Evolutionary conservation across 2,888 invertebrate species (phyloP).

Genomic region (Pedicia rivosa): DNA sequence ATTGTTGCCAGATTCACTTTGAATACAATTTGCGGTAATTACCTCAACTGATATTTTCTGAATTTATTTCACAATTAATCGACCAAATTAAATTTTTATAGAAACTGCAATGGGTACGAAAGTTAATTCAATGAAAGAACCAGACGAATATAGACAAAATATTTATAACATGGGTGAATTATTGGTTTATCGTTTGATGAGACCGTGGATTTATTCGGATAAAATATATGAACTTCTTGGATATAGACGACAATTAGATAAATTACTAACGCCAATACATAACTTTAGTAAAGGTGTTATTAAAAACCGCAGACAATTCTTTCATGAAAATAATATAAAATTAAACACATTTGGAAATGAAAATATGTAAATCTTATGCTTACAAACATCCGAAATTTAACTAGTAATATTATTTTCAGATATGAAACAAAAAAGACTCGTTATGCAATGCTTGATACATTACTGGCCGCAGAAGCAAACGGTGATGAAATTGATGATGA

Average conservation of each 20-base stretch:
- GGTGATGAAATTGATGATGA: constrained; percentile 32
- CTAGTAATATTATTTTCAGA: background rate
- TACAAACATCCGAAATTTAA: background rate
- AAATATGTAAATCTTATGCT: constrained; percentile 10
- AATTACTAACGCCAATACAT: constrained; percentile 25
- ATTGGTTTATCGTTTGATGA: constrained; percentile 28
- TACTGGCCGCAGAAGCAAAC: constrained; percentile 32
- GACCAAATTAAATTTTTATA: too few species aligned
- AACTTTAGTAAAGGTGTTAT: constrained; percentile 31
- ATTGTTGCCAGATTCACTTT: too few species aligned
- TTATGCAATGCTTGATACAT: constrained; percentile 39
- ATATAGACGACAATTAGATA: constrained; percentile 33
- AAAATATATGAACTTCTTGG: constrained; percentile 36
- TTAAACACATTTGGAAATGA: constrained; percentile 13
- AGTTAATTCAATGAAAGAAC: constrained; percentile 32
- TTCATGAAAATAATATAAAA: constrained; percentile 14
- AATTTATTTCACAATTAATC: too few species aligned
- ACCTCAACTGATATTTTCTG: too few species aligned
- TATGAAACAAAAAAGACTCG: constrained; percentile 20
- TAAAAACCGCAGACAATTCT: constrained; percentile 23
- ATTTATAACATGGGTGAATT: constrained; percentile 33
- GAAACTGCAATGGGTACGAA: constrained; percentile 55
- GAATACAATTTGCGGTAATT: too few species aligned
- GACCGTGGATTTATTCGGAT: constrained; percentile 40
- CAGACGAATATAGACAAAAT: constrained; percentile 39